Evolutionary conservation across 2,888 invertebrate species (phyloP).

Genomic region (Drosophila maculinotata): DNA sequence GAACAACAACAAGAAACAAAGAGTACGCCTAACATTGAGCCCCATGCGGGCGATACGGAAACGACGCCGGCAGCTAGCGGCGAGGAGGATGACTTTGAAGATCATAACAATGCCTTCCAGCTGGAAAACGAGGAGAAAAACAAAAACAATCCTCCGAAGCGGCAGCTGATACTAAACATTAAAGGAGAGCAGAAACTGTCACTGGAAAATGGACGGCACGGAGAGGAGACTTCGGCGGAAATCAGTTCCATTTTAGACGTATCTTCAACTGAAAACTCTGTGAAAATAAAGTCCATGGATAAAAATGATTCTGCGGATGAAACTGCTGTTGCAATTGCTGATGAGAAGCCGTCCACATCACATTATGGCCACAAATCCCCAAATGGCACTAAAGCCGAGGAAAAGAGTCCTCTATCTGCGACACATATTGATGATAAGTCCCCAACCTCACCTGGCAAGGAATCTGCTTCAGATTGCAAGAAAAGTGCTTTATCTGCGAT

Average conservation of each 20-base stretch:
- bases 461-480: no score
- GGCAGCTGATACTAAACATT: slow-evolving; percentile 12
- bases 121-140: slow-evolving; percentile 45
- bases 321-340: neutral
- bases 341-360: slow-evolving; percentile 29
- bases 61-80: slow-evolving; percentile 43
- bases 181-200: neutral
- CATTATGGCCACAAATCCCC: neutral
- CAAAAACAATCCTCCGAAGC: slow-evolving; percentile 1
- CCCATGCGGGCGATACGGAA: slow-evolving; percentile 42
- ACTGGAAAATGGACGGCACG: slow-evolving; percentile 37
- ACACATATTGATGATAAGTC: neutral
- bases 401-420: neutral
- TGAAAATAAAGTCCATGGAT: slow-evolving; percentile 3
- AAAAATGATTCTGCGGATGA: neutral
- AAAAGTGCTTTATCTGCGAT: neutral
- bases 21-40: slow-evolving; percentile 57
- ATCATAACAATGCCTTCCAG: slow-evolving; percentile 39
- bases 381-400: slow-evolving; percentile 3
- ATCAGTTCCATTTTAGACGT: neutral
- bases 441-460: no score
- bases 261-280: neutral
- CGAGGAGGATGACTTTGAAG: slow-evolving; percentile 60
- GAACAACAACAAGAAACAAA: slow-evolving; percentile 68
- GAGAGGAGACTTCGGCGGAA: neutral